Percentiles rank a stretch among this genome's conserved stretches.
phyloP scores from a whole-genome alignment of 2,113 vertebrate genomes.

The Steatornis caripensis region DNA sequence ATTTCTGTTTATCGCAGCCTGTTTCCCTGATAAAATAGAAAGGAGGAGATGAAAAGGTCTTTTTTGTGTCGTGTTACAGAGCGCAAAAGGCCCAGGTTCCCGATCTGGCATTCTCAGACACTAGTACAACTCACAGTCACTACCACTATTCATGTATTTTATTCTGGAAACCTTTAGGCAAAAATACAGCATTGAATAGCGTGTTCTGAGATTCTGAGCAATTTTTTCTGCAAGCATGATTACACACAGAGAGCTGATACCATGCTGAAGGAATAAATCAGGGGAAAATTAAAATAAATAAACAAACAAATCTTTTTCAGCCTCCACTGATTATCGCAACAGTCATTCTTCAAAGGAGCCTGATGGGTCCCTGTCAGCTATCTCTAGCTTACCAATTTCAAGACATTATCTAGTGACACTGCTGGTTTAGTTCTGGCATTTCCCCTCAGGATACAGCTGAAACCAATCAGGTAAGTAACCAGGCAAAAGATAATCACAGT shows the following conservation, averaged over 20 bases:
- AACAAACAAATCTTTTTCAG: neutral
- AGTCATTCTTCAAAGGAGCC: neutral
- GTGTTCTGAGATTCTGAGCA: neutral
- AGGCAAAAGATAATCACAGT: slow-evolving; percentile 7
- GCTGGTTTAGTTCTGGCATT: neutral
- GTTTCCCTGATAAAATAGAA: neutral
- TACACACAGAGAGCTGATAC: neutral
- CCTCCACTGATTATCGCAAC: neutral
- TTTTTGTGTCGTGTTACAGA: neutral
- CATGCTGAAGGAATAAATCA: neutral
- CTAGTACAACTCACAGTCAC: neutral
- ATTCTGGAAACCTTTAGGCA: neutral
- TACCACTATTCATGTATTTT: neutral
- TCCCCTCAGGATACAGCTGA: neutral
- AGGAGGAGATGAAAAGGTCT: neutral
- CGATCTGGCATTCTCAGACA: neutral
- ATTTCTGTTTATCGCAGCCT: slow-evolving; percentile 25
- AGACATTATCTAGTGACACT: neutral
- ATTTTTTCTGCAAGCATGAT: neutral
- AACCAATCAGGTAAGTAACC: slow-evolving; percentile 19
- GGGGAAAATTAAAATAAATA: neutral
- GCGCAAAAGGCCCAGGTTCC: neutral
- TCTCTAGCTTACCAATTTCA: neutral
- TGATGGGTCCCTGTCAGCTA: neutral
- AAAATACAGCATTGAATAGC: neutral